These are phyloP conservation scores for Lordiphosa clarofinis DNA, from an alignment of 1,140 invertebrate species.

Conservation along the genomic window DNA sequence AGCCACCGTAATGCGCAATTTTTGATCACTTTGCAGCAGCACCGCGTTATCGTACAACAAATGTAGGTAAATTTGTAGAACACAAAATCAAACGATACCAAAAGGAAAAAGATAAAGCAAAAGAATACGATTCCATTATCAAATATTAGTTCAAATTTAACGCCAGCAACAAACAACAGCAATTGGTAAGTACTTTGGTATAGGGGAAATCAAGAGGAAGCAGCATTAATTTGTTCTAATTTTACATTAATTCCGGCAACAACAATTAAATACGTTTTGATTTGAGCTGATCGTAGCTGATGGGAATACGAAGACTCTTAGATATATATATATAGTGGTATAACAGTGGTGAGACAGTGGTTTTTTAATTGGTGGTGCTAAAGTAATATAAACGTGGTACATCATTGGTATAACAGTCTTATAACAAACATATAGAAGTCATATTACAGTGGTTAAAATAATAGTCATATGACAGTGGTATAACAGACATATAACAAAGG, in stretches of 20 bases:
- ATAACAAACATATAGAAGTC: background rate
- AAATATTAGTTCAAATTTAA: slow-evolving; percentile 36
- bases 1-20: slow-evolving; percentile 8
- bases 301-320: no score
- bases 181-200: slow-evolving; percentile 18
- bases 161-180: slow-evolving; percentile 49
- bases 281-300: slow-evolving; percentile 1
- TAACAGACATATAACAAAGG: background rate
- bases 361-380: slow-evolving; percentile 8
- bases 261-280: slow-evolving; percentile 27
- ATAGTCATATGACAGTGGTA: background rate
- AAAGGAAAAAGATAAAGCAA: slow-evolving; percentile 15
- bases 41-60: no score
- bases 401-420: background rate
- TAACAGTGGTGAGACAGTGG: background rate
- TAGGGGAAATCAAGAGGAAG: background rate
- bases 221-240: slow-evolving; percentile 38
- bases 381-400: background rate
- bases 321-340: background rate
- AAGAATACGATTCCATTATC: slow-evolving; percentile 10
- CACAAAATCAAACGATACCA: no score
- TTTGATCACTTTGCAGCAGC: background rate
- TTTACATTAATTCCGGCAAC: slow-evolving; percentile 38
- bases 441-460: background rate
- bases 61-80: no score